Evolutionary conservation across 2,113 vertebrate species (phyloP).

Genomic region (Drymodes brunneopygia): DNA sequence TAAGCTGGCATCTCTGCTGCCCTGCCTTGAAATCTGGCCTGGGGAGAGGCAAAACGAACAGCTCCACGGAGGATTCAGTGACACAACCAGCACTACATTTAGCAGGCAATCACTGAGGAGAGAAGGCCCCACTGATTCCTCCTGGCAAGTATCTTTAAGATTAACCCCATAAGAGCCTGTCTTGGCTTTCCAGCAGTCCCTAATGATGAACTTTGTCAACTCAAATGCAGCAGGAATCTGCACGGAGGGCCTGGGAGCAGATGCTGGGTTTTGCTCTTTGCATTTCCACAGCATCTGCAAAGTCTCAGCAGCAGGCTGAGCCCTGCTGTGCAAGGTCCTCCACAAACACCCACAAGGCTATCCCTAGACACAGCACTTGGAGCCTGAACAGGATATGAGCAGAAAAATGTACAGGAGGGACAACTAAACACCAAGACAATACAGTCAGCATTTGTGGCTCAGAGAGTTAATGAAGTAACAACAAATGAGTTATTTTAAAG

Average conservation of each 20-base stretch:
- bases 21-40: background rate
- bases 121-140: background rate
- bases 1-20: background rate
- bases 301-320: background rate
- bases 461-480: background rate
- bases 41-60: background rate
- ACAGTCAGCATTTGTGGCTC: background rate
- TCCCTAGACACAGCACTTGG: fast-evolving
- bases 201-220: background rate
- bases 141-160: background rate
- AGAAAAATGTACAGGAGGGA: background rate
- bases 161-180: background rate
- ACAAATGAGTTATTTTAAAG: background rate
- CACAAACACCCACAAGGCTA: background rate
- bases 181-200: background rate
- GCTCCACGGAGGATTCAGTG: background rate
- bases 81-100: background rate
- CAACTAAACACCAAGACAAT: background rate
- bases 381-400: background rate
- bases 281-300: background rate
- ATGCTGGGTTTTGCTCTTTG: background rate
- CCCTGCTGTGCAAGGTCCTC: background rate
- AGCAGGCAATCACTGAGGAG: background rate
- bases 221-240: fast-evolving
- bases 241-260: background rate